A percentile compares a stretch with the other conserved stretches of the same genome.
phyloP scores from a whole-genome alignment of 2,797 vertebrate species.

The Sebastiscus albofasciatus region DNA sequence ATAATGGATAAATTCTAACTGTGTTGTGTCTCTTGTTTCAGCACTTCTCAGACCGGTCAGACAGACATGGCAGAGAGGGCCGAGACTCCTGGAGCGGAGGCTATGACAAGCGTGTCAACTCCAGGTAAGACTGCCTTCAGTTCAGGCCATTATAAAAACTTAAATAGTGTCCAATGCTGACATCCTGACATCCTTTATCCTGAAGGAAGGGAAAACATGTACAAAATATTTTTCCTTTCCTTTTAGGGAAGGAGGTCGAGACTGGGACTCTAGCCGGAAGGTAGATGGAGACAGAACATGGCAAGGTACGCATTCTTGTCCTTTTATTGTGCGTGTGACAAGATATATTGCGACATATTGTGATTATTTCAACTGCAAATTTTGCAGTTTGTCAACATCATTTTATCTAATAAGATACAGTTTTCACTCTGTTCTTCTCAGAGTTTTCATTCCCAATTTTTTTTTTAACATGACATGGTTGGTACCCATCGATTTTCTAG shows the following conservation, averaged over 20 bases:
- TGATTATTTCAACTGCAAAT: neutral
- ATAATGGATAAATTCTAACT: accelerated
- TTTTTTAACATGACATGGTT: no score
- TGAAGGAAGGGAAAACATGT: neutral
- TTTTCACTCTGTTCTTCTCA: no score
- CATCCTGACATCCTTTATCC: no score
- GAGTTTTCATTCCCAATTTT: no score
- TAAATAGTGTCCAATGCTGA: neutral
- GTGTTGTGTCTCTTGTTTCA: constrained; percentile 58
- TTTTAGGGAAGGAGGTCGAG: constrained; percentile 85
- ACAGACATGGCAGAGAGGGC: constrained; percentile 86
- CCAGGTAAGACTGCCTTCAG: constrained; percentile 63
- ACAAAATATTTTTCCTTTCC: neutral
- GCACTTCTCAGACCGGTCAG: constrained; percentile 90
- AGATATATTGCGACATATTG: no score
- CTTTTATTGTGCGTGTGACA: neutral
- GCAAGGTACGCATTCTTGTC: constrained; percentile 73
- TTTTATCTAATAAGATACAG: no score
- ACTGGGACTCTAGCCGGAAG: constrained; percentile 91
- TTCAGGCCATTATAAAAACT: neutral
- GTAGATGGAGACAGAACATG: constrained; percentile 88
- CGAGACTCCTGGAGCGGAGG: constrained; percentile 86
- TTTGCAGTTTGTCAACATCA: no score
- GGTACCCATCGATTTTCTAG: no score
- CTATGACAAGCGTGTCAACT: constrained; percentile 88